A percentile compares a stretch with the other conserved stretches of the same genome.
These are phyloP conservation scores for Drosophila dunni DNA, from an alignment of 1,140 invertebrate species.

Conservation along the genomic window DNA sequence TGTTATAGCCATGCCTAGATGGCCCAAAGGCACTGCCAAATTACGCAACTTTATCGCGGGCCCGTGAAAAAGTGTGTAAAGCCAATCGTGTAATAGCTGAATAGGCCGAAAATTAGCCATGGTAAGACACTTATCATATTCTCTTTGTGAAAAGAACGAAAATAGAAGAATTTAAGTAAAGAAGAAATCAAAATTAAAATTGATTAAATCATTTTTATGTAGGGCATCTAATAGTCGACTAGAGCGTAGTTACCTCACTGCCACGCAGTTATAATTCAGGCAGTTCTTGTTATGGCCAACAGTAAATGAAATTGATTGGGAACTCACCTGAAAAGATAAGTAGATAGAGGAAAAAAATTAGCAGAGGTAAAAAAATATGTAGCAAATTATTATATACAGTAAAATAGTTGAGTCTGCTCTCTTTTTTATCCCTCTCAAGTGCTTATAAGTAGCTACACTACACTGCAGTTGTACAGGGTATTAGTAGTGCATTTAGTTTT, in stretches of 20 bases:
- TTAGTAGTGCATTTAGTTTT: too few species aligned
- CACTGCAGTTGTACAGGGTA: too few species aligned
- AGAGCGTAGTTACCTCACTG: not conserved
- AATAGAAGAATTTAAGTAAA: not conserved
- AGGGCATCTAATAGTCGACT: conserved; percentile 12
- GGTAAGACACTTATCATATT: conserved; percentile 6
- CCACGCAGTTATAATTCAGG: conserved; percentile 1
- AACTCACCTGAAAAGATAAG: conserved; percentile 62
- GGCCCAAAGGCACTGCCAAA: not conserved
- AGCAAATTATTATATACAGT: conserved; percentile 20
- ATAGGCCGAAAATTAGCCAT: conserved; percentile 9
- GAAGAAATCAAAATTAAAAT: not conserved
- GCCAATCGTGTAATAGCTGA: conserved; percentile 7
- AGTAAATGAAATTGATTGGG: conserved; percentile 20
- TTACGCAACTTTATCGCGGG: conserved; percentile 5
- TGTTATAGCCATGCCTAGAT: not conserved
- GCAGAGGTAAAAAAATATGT: conserved; percentile 20
- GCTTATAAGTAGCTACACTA: too few species aligned
- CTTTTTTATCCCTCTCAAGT: too few species aligned
- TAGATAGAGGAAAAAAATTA: conserved; percentile 24
- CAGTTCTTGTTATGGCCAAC: conserved; percentile 6
- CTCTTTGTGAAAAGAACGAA: not conserved
- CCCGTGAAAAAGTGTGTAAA: not conserved
- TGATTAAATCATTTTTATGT: conserved; percentile 4
- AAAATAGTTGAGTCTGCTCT: not conserved